A percentile compares a stretch with the other conserved stretches of the same genome.
Evolutionary conservation across 1,140 invertebrate species (phyloP).

Genomic region (Bombus confusus): DNA sequence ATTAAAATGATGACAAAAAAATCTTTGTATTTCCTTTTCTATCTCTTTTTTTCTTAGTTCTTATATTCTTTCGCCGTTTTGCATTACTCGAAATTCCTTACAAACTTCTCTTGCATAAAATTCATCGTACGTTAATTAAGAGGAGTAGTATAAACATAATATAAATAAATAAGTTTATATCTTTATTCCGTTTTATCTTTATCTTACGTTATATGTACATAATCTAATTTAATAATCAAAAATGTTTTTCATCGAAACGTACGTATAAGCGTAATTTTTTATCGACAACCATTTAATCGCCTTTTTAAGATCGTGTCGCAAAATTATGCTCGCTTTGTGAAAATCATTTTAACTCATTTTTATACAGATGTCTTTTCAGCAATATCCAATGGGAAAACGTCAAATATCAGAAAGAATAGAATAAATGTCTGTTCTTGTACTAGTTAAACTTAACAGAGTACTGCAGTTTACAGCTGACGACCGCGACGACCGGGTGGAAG

Average conservation of each 20-base stretch:
- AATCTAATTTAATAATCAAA: not conserved
- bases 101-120: not conserved
- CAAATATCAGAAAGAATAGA: not conserved
- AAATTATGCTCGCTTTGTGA: not conserved
- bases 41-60: not conserved
- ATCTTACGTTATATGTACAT: not conserved
- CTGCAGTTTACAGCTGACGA: not conserved
- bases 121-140: not conserved
- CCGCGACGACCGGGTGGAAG: not conserved
- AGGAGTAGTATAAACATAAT: not conserved
- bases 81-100: not conserved
- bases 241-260: not conserved
- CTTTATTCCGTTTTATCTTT: not conserved
- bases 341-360: constrained; percentile 11
- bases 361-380: not conserved
- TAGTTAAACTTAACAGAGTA: not conserved
- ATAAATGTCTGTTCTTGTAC: not conserved
- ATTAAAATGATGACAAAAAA: constrained; percentile 79
- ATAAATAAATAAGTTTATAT: not conserved
- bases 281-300: not conserved
- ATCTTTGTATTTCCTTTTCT: not conserved
- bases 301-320: not conserved
- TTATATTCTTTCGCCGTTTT: not conserved
- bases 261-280: not conserved
- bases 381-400: not conserved